phyloP scores from a whole-genome alignment of 2,888 invertebrate species.

The Conops quadrifasciatus region DNA sequence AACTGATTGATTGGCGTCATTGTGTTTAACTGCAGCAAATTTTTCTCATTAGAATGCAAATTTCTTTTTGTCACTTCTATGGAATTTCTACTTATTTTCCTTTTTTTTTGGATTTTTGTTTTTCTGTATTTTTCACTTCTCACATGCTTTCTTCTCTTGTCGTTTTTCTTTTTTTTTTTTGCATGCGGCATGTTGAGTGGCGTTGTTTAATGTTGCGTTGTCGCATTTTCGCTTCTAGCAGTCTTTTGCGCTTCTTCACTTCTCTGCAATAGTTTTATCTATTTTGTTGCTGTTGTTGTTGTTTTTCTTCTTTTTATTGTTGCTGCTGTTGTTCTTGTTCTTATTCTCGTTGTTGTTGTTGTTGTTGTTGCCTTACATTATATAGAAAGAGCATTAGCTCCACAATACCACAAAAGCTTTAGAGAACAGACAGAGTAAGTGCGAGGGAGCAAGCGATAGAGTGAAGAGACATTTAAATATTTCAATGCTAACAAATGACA shows the following conservation, averaged over 20 bases:
- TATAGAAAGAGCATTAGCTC: neutral
- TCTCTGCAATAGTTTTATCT: too few species aligned
- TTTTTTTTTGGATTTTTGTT: neutral
- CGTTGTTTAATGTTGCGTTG: neutral
- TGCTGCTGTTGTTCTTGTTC: neutral
- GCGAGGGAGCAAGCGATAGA: neutral
- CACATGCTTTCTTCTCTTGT: neutral
- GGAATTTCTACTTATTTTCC: neutral
- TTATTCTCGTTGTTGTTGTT: neutral
- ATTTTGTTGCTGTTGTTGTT: too few species aligned
- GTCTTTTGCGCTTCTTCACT: too few species aligned
- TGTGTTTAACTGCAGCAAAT: neutral
- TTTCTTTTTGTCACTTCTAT: neutral
- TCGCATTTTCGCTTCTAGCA: neutral
- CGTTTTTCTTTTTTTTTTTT: neutral
- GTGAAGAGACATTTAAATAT: neutral
- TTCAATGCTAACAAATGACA: neutral
- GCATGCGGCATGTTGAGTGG: neutral
- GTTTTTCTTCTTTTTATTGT: neutral
- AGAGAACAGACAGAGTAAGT: neutral
- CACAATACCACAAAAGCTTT: neutral
- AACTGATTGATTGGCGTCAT: too few species aligned
- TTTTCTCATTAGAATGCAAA: slow-evolving; percentile 15
- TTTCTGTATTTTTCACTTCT: neutral
- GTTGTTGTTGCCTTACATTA: neutral